Base-by-base conservation (phyloP, 1,140 invertebrate species). In the Magallana angulata region DNA sequence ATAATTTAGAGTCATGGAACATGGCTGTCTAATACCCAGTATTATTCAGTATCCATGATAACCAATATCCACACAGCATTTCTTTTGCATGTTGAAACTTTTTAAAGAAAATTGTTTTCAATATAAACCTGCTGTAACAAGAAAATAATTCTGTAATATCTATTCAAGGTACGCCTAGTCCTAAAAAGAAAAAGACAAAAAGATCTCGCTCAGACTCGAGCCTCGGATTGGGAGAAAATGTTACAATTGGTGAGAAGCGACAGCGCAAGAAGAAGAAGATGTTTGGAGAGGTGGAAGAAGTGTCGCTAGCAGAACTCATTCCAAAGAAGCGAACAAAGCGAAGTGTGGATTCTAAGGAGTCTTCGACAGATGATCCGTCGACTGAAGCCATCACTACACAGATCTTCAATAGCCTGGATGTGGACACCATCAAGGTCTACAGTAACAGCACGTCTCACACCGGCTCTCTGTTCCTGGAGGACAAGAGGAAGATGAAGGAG, bases 221-320 rank as follows among this genome's bases (percentile, higher is more conserved):
- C 82, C 58, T 84, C 16, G 82, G 82, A 12, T 62, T 84, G 30
- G 87, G 83, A 62, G 71, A 62, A 36, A 83, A 83, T 11, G 48
- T 80, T 24, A 36, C 84, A 2, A 60, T 87, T 36, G 16, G 83
- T 59, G 87, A 83, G 9, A 87, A 87, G 71, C 82, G 86, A n/a
- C 86, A 89, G 57, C 57, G 89, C 59, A 87, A 87, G 48, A 89
- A 87, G 58, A 89, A 89, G 56, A 89, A 89, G 60, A 36, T 84
- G 24, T 89, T 82, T 80, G 71, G 68, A 11, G 89, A 89, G 57
- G 68, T 76, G 1, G 88, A 89, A 30, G 85, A 86, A 24, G 82
- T 89, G 11, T 86, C 85, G 56, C 48, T 89, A 36, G 68, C 88
- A 76, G 85, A 89, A 64, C 81, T 89, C 14, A 86, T 89, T 57